These are phyloP conservation scores for Andrena cerasifolii DNA, from an alignment of 1,140 invertebrate species.

Conservation along the genomic window DNA sequence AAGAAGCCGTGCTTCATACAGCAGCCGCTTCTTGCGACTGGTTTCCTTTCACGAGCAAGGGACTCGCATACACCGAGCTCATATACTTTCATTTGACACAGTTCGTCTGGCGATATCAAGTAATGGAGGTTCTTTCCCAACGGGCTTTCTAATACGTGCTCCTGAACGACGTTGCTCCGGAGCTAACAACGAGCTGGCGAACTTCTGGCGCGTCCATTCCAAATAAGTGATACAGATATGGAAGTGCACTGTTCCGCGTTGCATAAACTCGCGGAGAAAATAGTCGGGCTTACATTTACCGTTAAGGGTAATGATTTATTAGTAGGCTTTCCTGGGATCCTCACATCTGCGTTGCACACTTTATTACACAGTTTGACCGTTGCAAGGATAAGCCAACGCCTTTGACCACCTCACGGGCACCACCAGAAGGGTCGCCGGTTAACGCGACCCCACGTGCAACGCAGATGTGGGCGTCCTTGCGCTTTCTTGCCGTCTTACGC, in stretches of 20 bases:
- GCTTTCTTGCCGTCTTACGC: too few species aligned
- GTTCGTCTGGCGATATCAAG: constrained; percentile 39
- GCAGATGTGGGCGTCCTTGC: too few species aligned
- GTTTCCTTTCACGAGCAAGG: constrained; percentile 8
- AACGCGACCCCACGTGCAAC: too few species aligned
- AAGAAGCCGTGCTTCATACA: neutral
- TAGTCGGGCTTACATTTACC: too few species aligned
- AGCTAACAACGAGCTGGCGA: constrained; percentile 19
- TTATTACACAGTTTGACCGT: too few species aligned
- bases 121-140: constrained; percentile 37
- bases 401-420: too few species aligned
- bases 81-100: constrained; percentile 42
- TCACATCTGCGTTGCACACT: too few species aligned
- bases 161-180: constrained; percentile 4
- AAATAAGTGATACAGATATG: neutral
- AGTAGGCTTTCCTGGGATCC: too few species aligned
- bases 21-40: constrained; percentile 3
- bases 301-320: too few species aligned
- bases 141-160: neutral
- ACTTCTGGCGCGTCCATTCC: neutral
- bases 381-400: too few species aligned
- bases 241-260: neutral
- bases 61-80: neutral
- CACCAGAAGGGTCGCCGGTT: too few species aligned
- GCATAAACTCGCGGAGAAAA: too few species aligned